Evolutionary conservation across 2,888 invertebrate genomes (phyloP).

Genomic region (Keiferia lycopersicella): DNA sequence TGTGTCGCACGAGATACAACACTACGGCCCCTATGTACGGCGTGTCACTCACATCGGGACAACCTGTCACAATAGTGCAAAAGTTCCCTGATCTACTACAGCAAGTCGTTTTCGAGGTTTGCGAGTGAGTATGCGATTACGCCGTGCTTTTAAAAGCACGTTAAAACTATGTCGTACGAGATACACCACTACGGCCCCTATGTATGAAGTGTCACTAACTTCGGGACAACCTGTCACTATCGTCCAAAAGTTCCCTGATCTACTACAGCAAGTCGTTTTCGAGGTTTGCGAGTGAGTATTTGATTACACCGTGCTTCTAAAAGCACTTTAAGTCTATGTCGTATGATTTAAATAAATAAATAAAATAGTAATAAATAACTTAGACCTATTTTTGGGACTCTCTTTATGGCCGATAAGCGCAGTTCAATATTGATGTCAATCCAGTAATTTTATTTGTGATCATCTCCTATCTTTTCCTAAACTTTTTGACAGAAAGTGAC

Average conservation of each 20-base stretch:
- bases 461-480: too few relatives aligned
- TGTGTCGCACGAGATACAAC: conserved; percentile 94
- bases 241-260: conserved; percentile 96
- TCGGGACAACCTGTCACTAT: conserved; percentile 96
- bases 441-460: too few relatives aligned
- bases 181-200: conserved; percentile 96
- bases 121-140: conserved; percentile 73
- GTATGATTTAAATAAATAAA: too few relatives aligned
- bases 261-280: conserved; percentile 95
- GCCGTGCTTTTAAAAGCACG: too few relatives aligned
- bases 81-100: conserved; percentile 96
- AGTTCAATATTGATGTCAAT: too few relatives aligned
- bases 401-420: too few relatives aligned
- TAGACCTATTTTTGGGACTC: too few relatives aligned
- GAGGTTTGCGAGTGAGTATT: conserved; percentile 87
- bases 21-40: conserved; percentile 97
- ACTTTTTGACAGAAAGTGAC: too few relatives aligned
- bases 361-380: too few relatives aligned
- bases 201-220: conserved; percentile 95
- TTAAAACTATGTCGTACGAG: conserved; percentile 90
- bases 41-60: conserved; percentile 95
- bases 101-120: conserved; percentile 95
- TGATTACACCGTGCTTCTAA: too few relatives aligned
- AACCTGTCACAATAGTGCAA: conserved; percentile 96
- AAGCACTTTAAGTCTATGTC: too few relatives aligned